phyloP scores from a whole-genome alignment of 2,113 vertebrate species.

The Corydoras maculifer region DNA sequence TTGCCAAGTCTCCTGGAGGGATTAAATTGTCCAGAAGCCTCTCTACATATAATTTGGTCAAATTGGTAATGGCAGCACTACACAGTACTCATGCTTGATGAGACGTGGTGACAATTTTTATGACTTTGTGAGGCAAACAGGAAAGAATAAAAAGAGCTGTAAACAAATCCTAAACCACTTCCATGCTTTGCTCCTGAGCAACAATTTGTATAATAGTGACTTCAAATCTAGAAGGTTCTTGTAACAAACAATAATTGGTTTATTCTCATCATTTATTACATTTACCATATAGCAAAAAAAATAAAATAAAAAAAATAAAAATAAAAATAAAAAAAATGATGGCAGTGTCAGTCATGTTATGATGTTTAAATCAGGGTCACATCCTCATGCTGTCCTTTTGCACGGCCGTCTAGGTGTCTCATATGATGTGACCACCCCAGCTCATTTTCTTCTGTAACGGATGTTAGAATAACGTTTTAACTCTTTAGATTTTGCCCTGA shows the following conservation, averaged over 20 bases:
- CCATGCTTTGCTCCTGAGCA: no score
- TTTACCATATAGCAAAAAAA: neutral
- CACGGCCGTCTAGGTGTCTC: neutral
- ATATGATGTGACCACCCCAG: no score
- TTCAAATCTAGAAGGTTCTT: no score
- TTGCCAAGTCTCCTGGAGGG: constrained; percentile 70
- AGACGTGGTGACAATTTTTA: constrained; percentile 50
- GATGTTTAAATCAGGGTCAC: no score
- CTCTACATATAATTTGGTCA: constrained; percentile 68
- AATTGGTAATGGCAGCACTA: constrained; percentile 67
- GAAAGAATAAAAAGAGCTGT: constrained; percentile 18
- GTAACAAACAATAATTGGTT: no score
- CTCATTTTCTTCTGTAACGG: no score
- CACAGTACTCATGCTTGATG: constrained; percentile 48
- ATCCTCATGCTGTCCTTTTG: neutral
- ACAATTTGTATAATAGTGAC: no score
- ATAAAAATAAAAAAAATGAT: neutral
- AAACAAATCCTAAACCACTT: neutral
- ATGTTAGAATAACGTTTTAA: no score
- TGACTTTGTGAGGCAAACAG: constrained; percentile 52
- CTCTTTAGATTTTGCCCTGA: no score
- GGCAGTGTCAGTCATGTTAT: neutral
- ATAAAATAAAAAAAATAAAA: neutral
- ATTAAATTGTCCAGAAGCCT: constrained; percentile 80
- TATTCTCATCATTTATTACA: no score